Base-by-base conservation (phyloP, 1,140 invertebrate genomes). In the Saccostrea glomerata region DNA sequence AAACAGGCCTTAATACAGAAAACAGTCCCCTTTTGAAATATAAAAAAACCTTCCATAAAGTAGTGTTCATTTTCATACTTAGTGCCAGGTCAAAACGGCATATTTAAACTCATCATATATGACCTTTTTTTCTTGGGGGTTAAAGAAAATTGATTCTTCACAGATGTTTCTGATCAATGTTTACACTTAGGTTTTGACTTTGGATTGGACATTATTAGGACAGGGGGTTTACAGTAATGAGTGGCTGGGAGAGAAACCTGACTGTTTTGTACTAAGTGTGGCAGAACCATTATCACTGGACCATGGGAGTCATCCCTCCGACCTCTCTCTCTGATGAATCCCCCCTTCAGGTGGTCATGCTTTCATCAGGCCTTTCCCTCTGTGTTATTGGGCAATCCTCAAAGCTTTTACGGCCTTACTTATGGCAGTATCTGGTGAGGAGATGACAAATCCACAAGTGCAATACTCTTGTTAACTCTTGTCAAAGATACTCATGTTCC, bases 171-270 rank as follows among this genome's bases (percentile, higher is more conserved):
- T 30, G 70, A 77, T 77, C 70, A 30, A 13, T 2, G 25, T 15
- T 77, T 77, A 77, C 30, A 66, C 60, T 66, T 77, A 30, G 30
- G 70, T 77, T 2, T 77, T 36, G 30, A 77, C 70, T 77, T 13
- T 36, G 30, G 70, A 15, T 25, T 77, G 70, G 70, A 77, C 70
- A 77, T 77, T 77, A 77, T 77, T 77, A 77, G 70, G 70, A 77
- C 70, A 77, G 30, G 25, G 70, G 12, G 70, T 25, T 77, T 12
- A 36, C 30, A 25, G 25, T 77, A 77, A 77, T 36, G 70, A 77
- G 70, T 11, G 30, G 70, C 11, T 25, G 25, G 25, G 25, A 20
- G 25, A 25, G 13, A 77, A 77, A 77, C 25, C 70, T 36, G 70
- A 77, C 70, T 30, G 23, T 77, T 77, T 77, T 77, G 70, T 77